These are phyloP conservation scores for Podotricha telesiphe DNA, from an alignment of 2,888 invertebrate genomes.

Conservation along the genomic window DNA sequence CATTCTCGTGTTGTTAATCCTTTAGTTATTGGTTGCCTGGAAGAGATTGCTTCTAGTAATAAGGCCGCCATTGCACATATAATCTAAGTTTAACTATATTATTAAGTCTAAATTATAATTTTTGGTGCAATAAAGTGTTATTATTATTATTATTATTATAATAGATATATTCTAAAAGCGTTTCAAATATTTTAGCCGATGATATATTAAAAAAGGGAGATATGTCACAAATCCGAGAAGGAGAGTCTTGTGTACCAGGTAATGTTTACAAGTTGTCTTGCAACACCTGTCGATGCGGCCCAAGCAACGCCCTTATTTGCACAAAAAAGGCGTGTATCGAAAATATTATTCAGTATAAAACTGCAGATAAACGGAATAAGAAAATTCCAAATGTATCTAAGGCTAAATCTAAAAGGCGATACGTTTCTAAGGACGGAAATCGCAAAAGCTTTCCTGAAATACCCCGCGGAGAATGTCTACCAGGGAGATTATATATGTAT, in stretches of 20 bases:
- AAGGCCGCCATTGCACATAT: too few species aligned
- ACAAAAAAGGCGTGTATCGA: conserved; percentile 65
- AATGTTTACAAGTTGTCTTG: conserved; percentile 61
- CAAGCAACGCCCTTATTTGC: conserved; percentile 58
- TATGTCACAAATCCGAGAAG: conserved; percentile 57
- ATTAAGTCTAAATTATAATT: too few species aligned
- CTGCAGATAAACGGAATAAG: not conserved
- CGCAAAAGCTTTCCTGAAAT: conserved; percentile 41
- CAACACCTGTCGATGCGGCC: conserved; percentile 64
- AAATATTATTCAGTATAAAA: conserved; percentile 7
- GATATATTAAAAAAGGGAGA: conserved; percentile 24
- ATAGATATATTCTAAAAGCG: too few species aligned
- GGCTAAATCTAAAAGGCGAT: conserved; percentile 1
- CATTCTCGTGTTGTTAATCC: too few species aligned
- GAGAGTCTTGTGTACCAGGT: conserved; percentile 57
- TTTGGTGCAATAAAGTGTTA: too few species aligned
- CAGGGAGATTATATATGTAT: conserved; percentile 57
- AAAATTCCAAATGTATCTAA: too few species aligned
- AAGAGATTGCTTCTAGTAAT: too few species aligned
- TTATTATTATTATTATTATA: too few species aligned
- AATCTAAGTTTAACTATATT: too few species aligned
- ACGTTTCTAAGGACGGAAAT: conserved; percentile 17
- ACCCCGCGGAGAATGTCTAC: conserved; percentile 50
- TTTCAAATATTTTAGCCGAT: conserved; percentile 32
- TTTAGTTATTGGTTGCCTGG: too few species aligned